These are phyloP conservation scores for Heteromormyrus szaboi DNA, from an alignment of 2,797 vertebrate species.

Conservation along the genomic window DNA sequence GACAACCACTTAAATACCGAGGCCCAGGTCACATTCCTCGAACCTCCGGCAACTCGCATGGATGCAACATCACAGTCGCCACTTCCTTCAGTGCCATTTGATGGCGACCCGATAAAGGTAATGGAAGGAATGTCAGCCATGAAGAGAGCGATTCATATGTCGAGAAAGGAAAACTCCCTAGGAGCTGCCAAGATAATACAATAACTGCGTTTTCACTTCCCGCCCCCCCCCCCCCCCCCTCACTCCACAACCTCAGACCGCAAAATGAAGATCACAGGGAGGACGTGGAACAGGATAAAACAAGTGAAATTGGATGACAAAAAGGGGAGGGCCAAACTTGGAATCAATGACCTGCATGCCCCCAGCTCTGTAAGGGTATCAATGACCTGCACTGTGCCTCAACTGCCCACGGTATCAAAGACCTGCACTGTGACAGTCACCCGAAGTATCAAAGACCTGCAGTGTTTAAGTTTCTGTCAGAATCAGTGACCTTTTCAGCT, in stretches of 20 bases:
- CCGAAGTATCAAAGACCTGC: not conserved
- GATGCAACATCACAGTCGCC: not conserved
- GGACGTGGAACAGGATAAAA: not conserved
- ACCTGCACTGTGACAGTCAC: not conserved
- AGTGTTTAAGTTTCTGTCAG: constrained; percentile 2
- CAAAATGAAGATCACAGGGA: not conserved
- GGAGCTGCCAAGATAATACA: not conserved
- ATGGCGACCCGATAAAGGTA: not conserved
- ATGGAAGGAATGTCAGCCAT: constrained; percentile 7
- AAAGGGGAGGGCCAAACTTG: not conserved
- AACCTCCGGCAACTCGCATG: not conserved
- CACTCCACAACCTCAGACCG: not conserved
- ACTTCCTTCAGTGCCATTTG: not conserved
- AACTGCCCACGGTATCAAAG: not conserved
- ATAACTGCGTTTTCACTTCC: not conserved
- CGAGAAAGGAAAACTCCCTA: not conserved
- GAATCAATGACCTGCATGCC: constrained; percentile 3
- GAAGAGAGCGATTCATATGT: not conserved
- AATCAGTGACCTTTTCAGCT: not conserved
- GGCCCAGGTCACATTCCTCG: not conserved
- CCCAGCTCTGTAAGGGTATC: not conserved
- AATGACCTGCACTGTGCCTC: not conserved
- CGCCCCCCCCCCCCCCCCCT: not conserved
- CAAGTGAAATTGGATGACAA: not conserved
- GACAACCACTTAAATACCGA: not conserved